These are phyloP conservation scores for Chelidonichthys spinosus DNA, from an alignment of 2,797 vertebrate genomes.

Conservation along the genomic window DNA sequence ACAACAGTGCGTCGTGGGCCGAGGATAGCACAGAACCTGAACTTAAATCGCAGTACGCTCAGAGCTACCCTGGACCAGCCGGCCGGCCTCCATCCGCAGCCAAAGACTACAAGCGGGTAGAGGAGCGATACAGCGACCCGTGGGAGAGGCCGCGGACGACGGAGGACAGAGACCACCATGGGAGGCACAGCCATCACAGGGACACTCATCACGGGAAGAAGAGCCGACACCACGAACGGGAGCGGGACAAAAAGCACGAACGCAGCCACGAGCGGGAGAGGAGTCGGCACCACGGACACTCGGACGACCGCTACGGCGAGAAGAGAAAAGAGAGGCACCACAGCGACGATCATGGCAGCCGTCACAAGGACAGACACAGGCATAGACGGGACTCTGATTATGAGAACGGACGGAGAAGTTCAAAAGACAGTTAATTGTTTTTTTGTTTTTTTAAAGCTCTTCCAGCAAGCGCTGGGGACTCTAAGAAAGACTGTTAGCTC, in stretches of 20 bases:
- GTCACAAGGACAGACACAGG: slow-evolving; percentile 87
- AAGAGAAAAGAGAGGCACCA: slow-evolving; percentile 87
- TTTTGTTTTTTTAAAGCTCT: slow-evolving; percentile 13
- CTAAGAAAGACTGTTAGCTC: slow-evolving; percentile 15
- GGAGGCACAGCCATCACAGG: slow-evolving; percentile 87
- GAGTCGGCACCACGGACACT: slow-evolving; percentile 83
- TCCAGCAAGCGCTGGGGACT: slow-evolving; percentile 8
- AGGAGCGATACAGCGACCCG: slow-evolving; percentile 89
- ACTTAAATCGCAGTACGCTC: slow-evolving; percentile 68
- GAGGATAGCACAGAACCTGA: slow-evolving; percentile 63
- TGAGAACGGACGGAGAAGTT: slow-evolving; percentile 82
- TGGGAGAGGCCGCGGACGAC: slow-evolving; percentile 88
- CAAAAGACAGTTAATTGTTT: slow-evolving; percentile 77
- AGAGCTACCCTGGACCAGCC: slow-evolving; percentile 79
- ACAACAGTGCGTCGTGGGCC: slow-evolving; percentile 84
- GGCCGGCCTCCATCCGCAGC: slow-evolving; percentile 78
- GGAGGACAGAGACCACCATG: slow-evolving; percentile 87
- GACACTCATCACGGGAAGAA: slow-evolving; percentile 90
- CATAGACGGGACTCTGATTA: slow-evolving; percentile 88
- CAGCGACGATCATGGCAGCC: slow-evolving; percentile 85
- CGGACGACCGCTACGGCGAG: slow-evolving; percentile 85
- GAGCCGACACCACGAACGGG: slow-evolving; percentile 87
- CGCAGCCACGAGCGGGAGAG: slow-evolving; percentile 76
- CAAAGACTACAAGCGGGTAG: slow-evolving; percentile 87
- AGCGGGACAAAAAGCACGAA: slow-evolving; percentile 83